These are phyloP conservation scores for Arnoldichthys spilopterus DNA, from an alignment of 2,797 vertebrate genomes.

Conservation along the genomic window DNA sequence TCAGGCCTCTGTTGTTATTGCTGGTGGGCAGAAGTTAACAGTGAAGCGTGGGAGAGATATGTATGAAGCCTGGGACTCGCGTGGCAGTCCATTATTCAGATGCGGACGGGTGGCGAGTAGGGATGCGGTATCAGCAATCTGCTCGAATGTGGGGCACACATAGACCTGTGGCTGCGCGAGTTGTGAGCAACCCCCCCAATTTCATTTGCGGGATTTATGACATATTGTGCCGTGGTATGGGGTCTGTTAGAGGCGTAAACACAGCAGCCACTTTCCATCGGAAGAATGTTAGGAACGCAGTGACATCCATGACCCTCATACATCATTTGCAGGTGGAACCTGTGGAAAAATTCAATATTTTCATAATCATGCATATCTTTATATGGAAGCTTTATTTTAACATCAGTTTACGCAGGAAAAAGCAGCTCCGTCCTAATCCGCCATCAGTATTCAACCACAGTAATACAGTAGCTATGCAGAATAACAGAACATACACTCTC, in stretches of 20 bases:
- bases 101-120: constrained; percentile 22
- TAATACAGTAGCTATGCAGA: background rate
- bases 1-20: constrained; percentile 39
- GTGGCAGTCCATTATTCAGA: constrained; percentile 43
- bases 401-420: background rate
- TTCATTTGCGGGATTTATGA: constrained; percentile 56
- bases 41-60: constrained; percentile 10
- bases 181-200: background rate
- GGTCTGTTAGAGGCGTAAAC: constrained; percentile 37
- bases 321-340: background rate
- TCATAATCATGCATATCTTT: background rate
- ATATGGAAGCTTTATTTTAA: background rate
- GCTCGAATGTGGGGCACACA: background rate
- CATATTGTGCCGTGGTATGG: constrained; percentile 10
- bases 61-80: constrained; percentile 7
- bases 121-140: constrained; percentile 38
- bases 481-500: background rate
- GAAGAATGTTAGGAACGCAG: constrained; percentile 49
- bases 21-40: constrained; percentile 26
- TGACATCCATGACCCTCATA: constrained; percentile 9
- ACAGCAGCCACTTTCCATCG: constrained; percentile 16
- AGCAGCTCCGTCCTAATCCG: background rate
- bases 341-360: constrained; percentile 8
- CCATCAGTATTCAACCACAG: background rate
- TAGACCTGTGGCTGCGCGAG: constrained; percentile 18